A percentile compares a stretch with the other conserved stretches of the same genome.
Evolutionary conservation across 2,888 invertebrate genomes (phyloP).

Genomic region (Agriopis marginaria): DNA sequence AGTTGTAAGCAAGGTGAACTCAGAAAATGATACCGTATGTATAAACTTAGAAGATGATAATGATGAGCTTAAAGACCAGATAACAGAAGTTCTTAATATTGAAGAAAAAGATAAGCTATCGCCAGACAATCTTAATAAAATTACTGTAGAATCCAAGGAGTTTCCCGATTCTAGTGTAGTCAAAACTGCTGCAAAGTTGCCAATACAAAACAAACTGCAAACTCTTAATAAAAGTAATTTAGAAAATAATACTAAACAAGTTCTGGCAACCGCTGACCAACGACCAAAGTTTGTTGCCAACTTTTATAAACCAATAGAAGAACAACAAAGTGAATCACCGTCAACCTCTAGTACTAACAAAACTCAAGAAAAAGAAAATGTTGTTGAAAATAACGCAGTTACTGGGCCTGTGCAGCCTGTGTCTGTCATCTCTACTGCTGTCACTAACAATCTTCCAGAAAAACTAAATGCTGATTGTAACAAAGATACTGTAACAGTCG

Average conservation of each 20-base stretch:
- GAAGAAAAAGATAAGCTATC: background rate
- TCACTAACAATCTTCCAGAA: background rate
- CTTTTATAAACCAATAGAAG: conserved; percentile 65
- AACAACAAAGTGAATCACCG: conserved; percentile 35
- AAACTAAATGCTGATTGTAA: background rate
- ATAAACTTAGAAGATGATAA: conserved; percentile 26
- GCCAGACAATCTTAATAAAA: background rate
- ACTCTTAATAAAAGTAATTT: conserved; percentile 5
- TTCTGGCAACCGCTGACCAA: conserved; percentile 3
- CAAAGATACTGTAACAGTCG: background rate
- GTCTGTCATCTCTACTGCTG: background rate
- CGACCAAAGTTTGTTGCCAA: conserved; percentile 59
- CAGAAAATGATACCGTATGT: background rate
- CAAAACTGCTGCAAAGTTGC: background rate
- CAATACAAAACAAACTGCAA: conserved; percentile 1
- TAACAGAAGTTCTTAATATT: background rate
- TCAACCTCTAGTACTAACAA: background rate
- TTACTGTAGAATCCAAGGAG: background rate
- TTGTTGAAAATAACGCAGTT: background rate
- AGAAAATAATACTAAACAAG: background rate
- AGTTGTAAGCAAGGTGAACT: background rate
- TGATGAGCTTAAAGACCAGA: background rate
- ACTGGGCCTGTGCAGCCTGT: background rate
- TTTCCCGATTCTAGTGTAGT: background rate
- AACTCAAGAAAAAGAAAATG: conserved; percentile 15